Percentiles rank a stretch among this genome's conserved stretches.
phyloP scores from a whole-genome alignment of 2,113 vertebrate genomes.

The Galemys pyrenaicus region DNA sequence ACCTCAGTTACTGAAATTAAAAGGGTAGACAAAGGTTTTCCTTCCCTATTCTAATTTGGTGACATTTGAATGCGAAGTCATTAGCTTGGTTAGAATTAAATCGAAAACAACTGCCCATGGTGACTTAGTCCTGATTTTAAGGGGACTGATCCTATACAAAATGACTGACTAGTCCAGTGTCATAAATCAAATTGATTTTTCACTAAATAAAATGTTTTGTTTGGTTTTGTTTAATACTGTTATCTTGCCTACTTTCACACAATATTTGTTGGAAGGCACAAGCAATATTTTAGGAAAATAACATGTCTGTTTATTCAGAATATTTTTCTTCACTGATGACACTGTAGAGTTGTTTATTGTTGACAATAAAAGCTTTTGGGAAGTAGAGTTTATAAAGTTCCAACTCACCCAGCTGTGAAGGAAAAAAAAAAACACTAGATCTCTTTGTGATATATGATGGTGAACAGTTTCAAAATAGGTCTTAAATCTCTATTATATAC shows the following conservation, averaged over 20 bases:
- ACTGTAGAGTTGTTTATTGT: not conserved
- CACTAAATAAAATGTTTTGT: not conserved
- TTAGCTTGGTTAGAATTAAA: not conserved
- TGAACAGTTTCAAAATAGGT: conserved; percentile 30
- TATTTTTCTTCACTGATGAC: conserved; percentile 39
- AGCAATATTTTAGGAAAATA: conserved; percentile 12
- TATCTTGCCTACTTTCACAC: not conserved
- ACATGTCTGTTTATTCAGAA: not conserved
- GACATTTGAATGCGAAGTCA: conserved; percentile 1
- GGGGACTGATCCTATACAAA: conserved; percentile 12
- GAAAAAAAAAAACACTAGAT: not conserved
- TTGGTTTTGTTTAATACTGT: not conserved
- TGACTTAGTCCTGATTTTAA: conserved; percentile 29
- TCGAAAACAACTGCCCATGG: not conserved
- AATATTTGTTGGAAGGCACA: not conserved
- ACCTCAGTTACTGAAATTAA: not conserved
- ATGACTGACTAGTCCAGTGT: not conserved
- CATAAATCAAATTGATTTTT: not conserved
- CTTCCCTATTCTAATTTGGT: not conserved
- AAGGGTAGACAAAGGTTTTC: not conserved
- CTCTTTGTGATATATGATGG: not conserved
- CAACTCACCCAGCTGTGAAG: not conserved
- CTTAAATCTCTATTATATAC: conserved; percentile 45
- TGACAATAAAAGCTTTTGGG: conserved; percentile 17
- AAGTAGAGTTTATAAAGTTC: not conserved